Percentiles rank a stretch among this genome's conserved stretches.
Conservation (phyloP, 2,113 vertebrate genomes). For the Papio anubis region DNA sequence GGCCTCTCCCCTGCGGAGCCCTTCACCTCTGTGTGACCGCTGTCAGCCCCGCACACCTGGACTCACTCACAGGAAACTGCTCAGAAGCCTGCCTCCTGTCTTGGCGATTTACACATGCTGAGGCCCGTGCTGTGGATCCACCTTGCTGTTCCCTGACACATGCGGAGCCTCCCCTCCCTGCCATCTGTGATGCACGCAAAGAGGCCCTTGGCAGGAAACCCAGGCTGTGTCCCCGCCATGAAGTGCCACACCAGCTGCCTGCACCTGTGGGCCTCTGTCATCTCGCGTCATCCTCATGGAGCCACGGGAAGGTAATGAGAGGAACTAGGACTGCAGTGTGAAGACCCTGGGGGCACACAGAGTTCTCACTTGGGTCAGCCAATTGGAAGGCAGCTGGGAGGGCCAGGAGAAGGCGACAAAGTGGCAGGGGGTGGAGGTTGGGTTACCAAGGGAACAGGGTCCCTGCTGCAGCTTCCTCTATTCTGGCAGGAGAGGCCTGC, state of each 20-base stretch:
- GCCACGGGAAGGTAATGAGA: background rate
- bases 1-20: background rate
- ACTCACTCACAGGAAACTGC: background rate
- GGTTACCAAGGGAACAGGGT: background rate
- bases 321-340: background rate
- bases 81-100: background rate
- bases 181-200: background rate
- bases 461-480: background rate
- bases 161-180: accelerated
- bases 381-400: background rate
- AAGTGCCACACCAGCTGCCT: accelerated
- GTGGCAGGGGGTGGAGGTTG: accelerated
- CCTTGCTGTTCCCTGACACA: background rate
- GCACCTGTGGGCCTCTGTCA: background rate
- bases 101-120: background rate
- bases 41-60: accelerated
- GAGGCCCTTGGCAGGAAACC: background rate
- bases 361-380: accelerated
- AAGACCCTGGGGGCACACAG: background rate
- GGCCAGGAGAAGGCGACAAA: background rate
- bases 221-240: background rate
- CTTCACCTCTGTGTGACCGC: background rate
- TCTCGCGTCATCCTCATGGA: background rate
- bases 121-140: background rate
- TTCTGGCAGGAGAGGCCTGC: background rate